Base-by-base conservation (phyloP, 2,797 vertebrate genomes). In the Typhlichthys subterraneus region DNA sequence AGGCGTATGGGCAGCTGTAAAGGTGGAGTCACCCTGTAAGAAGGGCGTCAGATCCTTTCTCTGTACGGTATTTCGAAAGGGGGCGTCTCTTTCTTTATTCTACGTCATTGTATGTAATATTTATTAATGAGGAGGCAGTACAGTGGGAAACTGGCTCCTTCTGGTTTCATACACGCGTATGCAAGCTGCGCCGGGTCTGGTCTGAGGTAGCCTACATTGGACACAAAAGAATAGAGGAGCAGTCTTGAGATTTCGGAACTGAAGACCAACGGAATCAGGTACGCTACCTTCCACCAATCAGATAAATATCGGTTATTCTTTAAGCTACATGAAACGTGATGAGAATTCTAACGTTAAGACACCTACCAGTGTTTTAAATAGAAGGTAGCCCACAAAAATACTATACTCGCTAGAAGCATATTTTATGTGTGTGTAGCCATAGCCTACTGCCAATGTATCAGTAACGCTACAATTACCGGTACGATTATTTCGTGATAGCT, bases 141-240 rank as follows among this genome's bases (percentile, higher is more conserved):
- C 69, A 77, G 67, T 59, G 78, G 11, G 61, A 86, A 94, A 94
- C 93, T 93, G 93, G 93, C 93, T 94, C 89, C 93, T 91, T 90
- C 93, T 94, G 93, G 93, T 94, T 94, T 87, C 88, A 83, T 77
- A 85, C 90, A 75, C 76, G 69, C 59, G 90, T 88, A 91, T 90
- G 91, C 88, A 90, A 90, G 87, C 89, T 64, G 73, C 88, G 87
- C 88, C 83, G 85, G 89, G 57, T 76, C 65, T 70, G 89, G 57
- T 76, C 65, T 70, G 81, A 71, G 68, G 70, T 65, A 57, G 23
- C 23, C 23, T 29, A 29, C 23, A 29, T 4, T 29, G 23, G 73
- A 79, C 83, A 92, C 90, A 89, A 92, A 29, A 91, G 87, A 68
- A 74, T 69, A 74, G 76, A 70, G 76, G 79, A 76, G 54, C 80